Conservation (phyloP, 2,113 vertebrate genomes). For the Cyanoliseus patagonus region DNA sequence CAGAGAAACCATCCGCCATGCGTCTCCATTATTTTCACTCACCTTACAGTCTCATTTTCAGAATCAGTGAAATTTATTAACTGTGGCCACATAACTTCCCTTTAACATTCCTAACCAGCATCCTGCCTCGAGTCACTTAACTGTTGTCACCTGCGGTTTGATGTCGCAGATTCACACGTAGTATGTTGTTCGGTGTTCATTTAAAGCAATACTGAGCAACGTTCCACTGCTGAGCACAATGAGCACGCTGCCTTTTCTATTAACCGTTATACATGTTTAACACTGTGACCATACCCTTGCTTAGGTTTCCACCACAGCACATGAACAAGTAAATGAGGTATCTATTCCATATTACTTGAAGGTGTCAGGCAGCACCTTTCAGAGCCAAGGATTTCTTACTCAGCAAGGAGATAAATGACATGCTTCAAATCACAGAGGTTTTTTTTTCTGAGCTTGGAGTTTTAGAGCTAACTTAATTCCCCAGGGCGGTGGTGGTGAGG, state of each 20-base stretch:
- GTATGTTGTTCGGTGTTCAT: background rate
- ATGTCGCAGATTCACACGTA: background rate
- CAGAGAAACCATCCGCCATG: background rate
- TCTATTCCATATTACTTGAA: background rate
- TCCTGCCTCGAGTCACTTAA: background rate
- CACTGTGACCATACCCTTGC: background rate
- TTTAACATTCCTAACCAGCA: background rate
- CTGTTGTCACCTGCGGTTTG: background rate
- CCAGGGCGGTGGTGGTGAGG: background rate
- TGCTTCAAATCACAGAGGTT: background rate
- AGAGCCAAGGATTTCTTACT: background rate
- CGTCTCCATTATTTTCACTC: background rate
- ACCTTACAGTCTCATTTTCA: background rate
- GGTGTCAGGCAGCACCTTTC: background rate
- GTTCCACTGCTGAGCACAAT: background rate
- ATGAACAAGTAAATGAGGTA: background rate
- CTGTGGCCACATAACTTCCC: background rate
- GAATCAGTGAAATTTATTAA: background rate
- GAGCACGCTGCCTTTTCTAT: background rate
- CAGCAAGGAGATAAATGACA: background rate
- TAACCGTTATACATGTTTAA: background rate
- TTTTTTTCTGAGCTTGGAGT: background rate
- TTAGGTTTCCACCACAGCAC: background rate
- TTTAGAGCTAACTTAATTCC: background rate
- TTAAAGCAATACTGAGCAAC: background rate